Percentiles rank a stretch among this genome's conserved stretches.
These are phyloP conservation scores for Scomber colias DNA, from an alignment of 2,113 vertebrate genomes.

Conservation along the genomic window DNA sequence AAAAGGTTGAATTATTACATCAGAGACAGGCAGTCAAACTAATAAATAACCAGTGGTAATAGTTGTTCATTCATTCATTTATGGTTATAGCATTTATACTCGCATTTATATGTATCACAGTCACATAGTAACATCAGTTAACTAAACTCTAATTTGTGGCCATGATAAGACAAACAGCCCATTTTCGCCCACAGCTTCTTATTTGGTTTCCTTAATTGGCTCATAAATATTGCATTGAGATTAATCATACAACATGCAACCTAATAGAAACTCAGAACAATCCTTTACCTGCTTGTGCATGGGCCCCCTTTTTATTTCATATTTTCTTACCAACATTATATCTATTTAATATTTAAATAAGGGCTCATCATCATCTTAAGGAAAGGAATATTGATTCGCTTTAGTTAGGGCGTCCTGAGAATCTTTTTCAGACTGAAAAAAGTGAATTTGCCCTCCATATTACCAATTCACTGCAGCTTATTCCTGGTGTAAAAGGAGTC, in stretches of 20 bases:
- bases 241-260: no score
- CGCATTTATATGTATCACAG: background rate
- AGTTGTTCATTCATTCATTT: no score
- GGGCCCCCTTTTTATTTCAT: no score
- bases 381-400: background rate
- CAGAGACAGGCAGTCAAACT: no score
- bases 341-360: background rate
- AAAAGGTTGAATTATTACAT: no score
- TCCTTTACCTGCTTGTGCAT: no score
- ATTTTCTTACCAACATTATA: background rate
- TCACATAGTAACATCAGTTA: background rate
- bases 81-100: background rate
- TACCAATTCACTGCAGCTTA: conserved; percentile 35
- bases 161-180: background rate
- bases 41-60: background rate
- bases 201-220: background rate
- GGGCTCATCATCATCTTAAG: background rate
- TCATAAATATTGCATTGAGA: background rate
- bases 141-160: background rate
- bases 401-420: background rate
- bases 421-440: background rate
- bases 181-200: no score
- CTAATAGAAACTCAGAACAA: no score
- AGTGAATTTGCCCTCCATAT: conserved; percentile 16
- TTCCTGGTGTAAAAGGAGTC: conserved; percentile 52